phyloP scores from a whole-genome alignment of 2,888 invertebrate species.

The Carterocephalus palaemon region DNA sequence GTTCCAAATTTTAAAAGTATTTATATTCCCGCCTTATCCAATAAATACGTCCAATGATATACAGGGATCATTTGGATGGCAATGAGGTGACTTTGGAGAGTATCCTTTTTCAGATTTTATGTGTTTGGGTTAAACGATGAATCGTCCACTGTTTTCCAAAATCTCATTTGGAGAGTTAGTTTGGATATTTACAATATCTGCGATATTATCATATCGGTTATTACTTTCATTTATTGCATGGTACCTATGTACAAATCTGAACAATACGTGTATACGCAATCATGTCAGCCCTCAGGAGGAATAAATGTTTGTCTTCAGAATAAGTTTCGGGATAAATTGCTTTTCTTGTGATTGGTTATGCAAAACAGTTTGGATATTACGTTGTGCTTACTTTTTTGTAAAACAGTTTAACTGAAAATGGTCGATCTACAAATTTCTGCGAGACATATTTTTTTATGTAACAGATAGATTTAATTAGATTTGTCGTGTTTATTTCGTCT shows the following conservation, averaged over 20 bases:
- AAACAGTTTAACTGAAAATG: no score
- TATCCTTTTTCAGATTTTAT: slow-evolving; percentile 50
- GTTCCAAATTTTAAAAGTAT: slow-evolving; percentile 75
- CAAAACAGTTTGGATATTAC: not conserved
- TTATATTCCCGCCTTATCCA: slow-evolving; percentile 54
- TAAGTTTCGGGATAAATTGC: slow-evolving; percentile 3
- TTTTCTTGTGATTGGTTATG: slow-evolving; percentile 3
- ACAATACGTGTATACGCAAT: no score
- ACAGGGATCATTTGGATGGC: slow-evolving; percentile 41
- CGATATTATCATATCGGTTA: not conserved
- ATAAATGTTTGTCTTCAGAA: slow-evolving; percentile 2
- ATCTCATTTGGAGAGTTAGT: slow-evolving; percentile 29
- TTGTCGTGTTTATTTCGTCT: no score
- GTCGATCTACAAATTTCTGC: no score
- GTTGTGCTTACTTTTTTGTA: no score
- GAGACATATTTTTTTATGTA: no score
- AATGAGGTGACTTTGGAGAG: slow-evolving; percentile 51
- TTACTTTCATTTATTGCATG: slow-evolving; percentile 13
- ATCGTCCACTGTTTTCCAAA: slow-evolving; percentile 39
- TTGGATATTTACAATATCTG: slow-evolving; percentile 4
- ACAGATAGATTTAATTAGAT: no score
- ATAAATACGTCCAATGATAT: slow-evolving; percentile 41
- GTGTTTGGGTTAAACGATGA: slow-evolving; percentile 40
- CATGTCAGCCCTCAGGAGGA: not conserved
- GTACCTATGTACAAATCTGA: no score